phyloP scores from a whole-genome alignment of 2,113 vertebrate genomes.

The Misgurnus anguillicaudatus region DNA sequence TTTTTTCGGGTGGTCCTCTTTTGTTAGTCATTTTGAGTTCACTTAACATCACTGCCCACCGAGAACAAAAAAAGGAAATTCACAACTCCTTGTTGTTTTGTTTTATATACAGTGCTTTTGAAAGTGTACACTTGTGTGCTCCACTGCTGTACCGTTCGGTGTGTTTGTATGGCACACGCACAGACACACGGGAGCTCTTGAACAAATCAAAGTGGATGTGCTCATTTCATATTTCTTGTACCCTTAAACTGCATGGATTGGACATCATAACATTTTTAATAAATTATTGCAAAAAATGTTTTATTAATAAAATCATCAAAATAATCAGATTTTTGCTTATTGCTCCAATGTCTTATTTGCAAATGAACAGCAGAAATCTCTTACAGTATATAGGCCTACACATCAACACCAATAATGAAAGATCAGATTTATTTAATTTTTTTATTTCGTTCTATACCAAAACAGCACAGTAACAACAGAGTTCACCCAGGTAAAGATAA shows the following conservation, averaged over 20 bases:
- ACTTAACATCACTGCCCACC: slow-evolving; percentile 68
- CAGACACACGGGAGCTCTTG: slow-evolving; percentile 49
- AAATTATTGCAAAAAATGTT: slow-evolving; percentile 86
- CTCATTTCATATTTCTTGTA: slow-evolving; percentile 83
- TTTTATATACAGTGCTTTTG: slow-evolving; percentile 79
- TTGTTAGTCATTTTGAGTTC: slow-evolving; percentile 65
- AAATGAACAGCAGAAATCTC: neutral
- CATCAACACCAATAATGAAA: no score
- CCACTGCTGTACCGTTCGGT: slow-evolving; percentile 81
- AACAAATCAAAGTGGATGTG: slow-evolving; percentile 84
- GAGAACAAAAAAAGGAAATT: slow-evolving; percentile 68
- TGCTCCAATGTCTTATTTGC: neutral
- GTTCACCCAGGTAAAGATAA: no score
- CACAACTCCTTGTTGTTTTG: slow-evolving; percentile 71
- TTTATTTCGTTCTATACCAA: no score
- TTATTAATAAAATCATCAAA: slow-evolving; percentile 86
- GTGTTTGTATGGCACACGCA: slow-evolving; percentile 64
- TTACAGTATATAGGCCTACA: no score
- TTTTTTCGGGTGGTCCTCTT: slow-evolving; percentile 50
- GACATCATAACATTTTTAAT: slow-evolving; percentile 84
- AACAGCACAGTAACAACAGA: no score
- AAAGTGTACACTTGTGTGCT: slow-evolving; percentile 81
- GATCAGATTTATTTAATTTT: no score
- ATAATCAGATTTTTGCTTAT: slow-evolving; percentile 33
- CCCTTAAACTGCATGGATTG: slow-evolving; percentile 88